These are phyloP conservation scores for Clarias magur DNA, from an alignment of 2,113 vertebrate species.

Conservation along the genomic window DNA sequence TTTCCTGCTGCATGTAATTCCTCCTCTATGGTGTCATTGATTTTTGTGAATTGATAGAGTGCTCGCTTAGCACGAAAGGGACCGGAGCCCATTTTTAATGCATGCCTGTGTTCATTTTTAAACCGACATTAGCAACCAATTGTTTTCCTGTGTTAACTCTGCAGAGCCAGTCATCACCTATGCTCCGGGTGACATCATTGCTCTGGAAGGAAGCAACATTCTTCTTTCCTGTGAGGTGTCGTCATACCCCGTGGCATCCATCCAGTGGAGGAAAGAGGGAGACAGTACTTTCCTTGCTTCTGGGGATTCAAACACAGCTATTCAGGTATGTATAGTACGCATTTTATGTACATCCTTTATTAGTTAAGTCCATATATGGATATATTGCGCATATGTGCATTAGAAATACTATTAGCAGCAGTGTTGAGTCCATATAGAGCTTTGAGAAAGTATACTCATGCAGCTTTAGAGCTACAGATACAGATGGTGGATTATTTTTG, in stretches of 20 bases:
- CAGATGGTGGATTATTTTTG: constrained; percentile 28
- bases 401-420: background rate
- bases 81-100: constrained; percentile 27
- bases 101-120: constrained; percentile 6
- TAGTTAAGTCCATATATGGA: background rate
- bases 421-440: background rate
- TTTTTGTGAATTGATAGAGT: constrained; percentile 42
- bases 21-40: constrained; percentile 34
- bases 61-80: constrained; percentile 33
- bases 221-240: constrained; percentile 61
- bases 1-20: constrained; percentile 16
- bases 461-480: constrained; percentile 8
- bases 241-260: constrained; percentile 56
- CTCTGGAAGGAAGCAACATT: constrained; percentile 56
- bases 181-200: constrained; percentile 50
- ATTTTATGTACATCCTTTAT: background rate
- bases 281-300: constrained; percentile 51
- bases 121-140: background rate
- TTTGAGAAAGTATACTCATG: constrained; percentile 2
- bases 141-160: constrained; percentile 21
- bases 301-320: constrained; percentile 55
- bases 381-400: background rate
- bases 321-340: constrained; percentile 48
- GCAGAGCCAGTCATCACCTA: constrained; percentile 58
- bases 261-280: constrained; percentile 61